Evolutionary conservation across 2,113 vertebrate genomes (phyloP), one percentile per base, ranked within the genome.

Genomic region (Orycteropus afer): DNA sequence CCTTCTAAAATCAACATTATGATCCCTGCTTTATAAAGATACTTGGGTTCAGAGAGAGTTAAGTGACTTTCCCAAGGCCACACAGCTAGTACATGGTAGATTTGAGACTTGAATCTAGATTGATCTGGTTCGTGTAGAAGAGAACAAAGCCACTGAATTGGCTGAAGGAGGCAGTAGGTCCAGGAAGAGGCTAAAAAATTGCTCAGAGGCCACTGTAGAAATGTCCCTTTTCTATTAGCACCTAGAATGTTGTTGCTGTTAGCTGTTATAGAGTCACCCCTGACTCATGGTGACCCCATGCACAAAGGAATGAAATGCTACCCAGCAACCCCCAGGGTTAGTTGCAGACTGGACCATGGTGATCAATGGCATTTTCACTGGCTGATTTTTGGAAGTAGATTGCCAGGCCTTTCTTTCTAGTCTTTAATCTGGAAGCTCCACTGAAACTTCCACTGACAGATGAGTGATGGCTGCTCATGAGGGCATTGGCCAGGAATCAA

Each of bases 131-230:
- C 40, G 40, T 53, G 8, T 15, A 73, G 12, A 14, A 67, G 32
- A 93, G n/a, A 6, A 42, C 15, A 49, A 93, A 65, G 49, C 10
- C 18, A 45, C 59, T 63, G 69, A n/a, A 11, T 29, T 86, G 67
- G 47, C 53, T 20, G 7, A 42, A 29, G 17, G 69, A 27, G 32
- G 69, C 9, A n/a, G 69, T 42, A 77, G 10, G 0, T 22, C 0
- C 1, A 86, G 76, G 34, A 12, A 59, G 13, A 83, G 5, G 29
- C 55, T 73, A 37, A 76, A 74, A 84, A 84, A 40, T 18, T 81
- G 42, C 96, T 89, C 53, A 84, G 65, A 95, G 93, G 25, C 47
- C 29, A 40, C 25, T 74, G 82, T 7, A 80, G 73, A 90, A 69
- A 11, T 12, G 18, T 17, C 17, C 82, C 20, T 69, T 81, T 71